phyloP scores from a whole-genome alignment of 2,113 vertebrate genomes.

The Coreoperca whiteheadi region DNA sequence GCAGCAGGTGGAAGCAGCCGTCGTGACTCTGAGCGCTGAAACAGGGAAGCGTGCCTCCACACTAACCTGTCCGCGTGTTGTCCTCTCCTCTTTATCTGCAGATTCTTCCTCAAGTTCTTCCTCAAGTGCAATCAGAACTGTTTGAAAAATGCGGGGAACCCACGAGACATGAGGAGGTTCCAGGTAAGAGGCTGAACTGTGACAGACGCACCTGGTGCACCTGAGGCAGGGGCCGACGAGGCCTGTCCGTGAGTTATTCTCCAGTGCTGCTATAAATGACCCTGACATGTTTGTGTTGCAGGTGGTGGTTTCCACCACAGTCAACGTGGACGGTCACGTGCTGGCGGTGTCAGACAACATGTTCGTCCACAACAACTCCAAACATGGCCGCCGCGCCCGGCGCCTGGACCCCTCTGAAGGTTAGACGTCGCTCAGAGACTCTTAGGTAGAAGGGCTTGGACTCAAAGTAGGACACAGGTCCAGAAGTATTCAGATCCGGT shows the following conservation, averaged over 20 bases:
- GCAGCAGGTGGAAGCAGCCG: background rate
- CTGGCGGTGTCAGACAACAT: constrained; percentile 95
- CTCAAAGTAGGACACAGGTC: background rate
- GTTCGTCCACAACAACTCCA: constrained; percentile 99
- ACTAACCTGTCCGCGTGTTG: background rate
- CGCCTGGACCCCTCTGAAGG: constrained; percentile 96
- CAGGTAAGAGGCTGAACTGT: constrained; percentile 84
- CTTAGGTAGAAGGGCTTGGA: background rate
- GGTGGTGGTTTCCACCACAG: constrained; percentile 95
- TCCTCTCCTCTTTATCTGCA: constrained; percentile 58
- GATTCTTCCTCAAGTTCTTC: constrained; percentile 95
- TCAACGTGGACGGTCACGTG: constrained; percentile 95
- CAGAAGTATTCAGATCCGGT: too few species aligned
- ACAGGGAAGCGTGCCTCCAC: too few species aligned
- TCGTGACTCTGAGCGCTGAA: background rate
- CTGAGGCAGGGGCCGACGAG: too few species aligned
- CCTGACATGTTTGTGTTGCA: constrained; percentile 54
- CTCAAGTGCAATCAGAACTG: constrained; percentile 98
- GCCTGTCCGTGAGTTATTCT: too few species aligned
- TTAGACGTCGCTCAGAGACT: constrained; percentile 66
- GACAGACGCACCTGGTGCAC: background rate
- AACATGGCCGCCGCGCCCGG: constrained; percentile 93
- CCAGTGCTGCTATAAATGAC: background rate
- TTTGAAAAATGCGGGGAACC: constrained; percentile 95
- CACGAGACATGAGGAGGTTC: constrained; percentile 94